Evolutionary conservation across 2,888 invertebrate species (phyloP), one percentile per base, ranked within the genome.

Genomic region (Odontomyia ornata): DNA sequence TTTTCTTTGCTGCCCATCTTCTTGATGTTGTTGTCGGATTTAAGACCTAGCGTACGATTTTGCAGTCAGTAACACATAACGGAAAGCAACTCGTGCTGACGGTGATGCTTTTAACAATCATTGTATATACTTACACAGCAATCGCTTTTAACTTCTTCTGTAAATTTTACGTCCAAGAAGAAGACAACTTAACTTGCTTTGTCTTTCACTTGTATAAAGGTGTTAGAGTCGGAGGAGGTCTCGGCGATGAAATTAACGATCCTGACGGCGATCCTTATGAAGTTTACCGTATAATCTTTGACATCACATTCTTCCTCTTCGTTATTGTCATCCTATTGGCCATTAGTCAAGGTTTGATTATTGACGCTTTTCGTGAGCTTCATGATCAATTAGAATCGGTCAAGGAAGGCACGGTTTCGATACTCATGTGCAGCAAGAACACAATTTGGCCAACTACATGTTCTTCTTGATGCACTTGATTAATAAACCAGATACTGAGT

Each of bases 131-230:
- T 84, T 99, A 99, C 89, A 99, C 99, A 1, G 99, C 99, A 73
- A 95, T 99, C 80, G 99, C 99, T 65, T 99, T 99, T 90, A 99
- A 99, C 88, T 99, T 99, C 94, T 99, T 99, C 93, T 92, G 99
- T 73, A 99, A 99, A 88, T 99, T 99, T 89, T 99, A 99, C 88
- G 94, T 99, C 46, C 97, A 97, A 84, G 97, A 97, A 84, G 93
- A 93, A 82, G 97, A 98, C 86, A 99, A 99, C 99, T 88, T 97
- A 78, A 96, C 99, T 84, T 99, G 99, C 85, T 99, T 99, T 89
- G 95, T 99, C 79, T 99, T 99, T 91, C 99, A 99, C 89, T 89
- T 99, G 83, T 99, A 99, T 89, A 98, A 98, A 88, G 99, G 99
- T 80, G 99, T 99, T 47, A 90, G 99, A 86, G 98, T 99, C 46